These are phyloP conservation scores for Heterodera filipjevi DNA, from an alignment of 2,888 invertebrate species.

Conservation along the genomic window DNA sequence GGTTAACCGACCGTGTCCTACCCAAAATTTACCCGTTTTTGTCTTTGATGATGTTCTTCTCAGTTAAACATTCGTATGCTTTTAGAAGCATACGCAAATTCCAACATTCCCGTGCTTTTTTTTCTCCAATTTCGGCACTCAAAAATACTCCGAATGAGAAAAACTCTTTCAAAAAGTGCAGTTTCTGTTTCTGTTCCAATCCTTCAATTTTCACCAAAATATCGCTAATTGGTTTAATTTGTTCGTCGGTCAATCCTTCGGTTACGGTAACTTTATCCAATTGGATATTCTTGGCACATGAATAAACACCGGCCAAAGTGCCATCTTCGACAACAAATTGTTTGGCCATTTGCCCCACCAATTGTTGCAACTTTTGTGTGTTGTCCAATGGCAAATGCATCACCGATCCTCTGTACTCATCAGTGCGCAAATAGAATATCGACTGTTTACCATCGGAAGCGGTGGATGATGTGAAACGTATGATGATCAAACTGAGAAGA, in stretches of 20 bases:
- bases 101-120: too few species aligned
- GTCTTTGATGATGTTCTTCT: too few species aligned
- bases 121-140: too few species aligned
- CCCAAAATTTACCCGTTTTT: too few species aligned
- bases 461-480: too few species aligned
- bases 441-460: too few species aligned
- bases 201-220: neutral
- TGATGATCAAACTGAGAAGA: too few species aligned
- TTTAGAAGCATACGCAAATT: too few species aligned
- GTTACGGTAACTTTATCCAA: neutral
- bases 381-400: neutral
- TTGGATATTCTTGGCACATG: neutral
- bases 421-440: too few species aligned
- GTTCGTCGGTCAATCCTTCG: neutral
- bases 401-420: too few species aligned
- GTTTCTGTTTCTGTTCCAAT: neutral
- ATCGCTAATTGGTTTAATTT: neutral
- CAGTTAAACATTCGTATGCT: too few species aligned
- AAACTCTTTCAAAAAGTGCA: neutral
- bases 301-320: neutral
- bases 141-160: neutral
- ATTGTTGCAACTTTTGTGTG: neutral
- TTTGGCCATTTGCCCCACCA: neutral
- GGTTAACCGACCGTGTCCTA: too few species aligned
- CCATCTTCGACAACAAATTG: neutral